phyloP scores from a whole-genome alignment of 2,888 invertebrate genomes.

The Cenopis cana region DNA sequence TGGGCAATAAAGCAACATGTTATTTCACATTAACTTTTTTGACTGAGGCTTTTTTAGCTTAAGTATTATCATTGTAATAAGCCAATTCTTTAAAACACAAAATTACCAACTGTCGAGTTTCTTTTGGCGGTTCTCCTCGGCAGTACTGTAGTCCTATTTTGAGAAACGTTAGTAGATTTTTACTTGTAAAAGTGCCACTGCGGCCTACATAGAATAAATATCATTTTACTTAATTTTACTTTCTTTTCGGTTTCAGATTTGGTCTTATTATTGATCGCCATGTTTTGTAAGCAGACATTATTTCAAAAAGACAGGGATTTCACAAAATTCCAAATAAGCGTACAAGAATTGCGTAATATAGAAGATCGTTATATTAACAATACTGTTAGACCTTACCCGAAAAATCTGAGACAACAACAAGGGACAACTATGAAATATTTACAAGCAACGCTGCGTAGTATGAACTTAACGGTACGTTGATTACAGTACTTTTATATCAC shows the following conservation, averaged over 20 bases:
- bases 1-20: no score
- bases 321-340: background rate
- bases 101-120: no score
- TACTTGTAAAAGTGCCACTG: no score
- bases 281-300: background rate
- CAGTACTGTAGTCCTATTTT: no score
- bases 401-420: background rate
- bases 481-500: background rate
- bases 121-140: no score
- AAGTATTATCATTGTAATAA: no score
- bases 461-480: slow-evolving; percentile 14
- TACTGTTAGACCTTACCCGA: background rate
- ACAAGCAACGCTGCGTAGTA: slow-evolving; percentile 13
- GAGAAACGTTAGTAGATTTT: no score
- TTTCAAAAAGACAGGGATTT: background rate
- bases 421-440: background rate
- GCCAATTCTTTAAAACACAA: no score
- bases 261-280: background rate
- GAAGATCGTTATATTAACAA: background rate
- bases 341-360: background rate
- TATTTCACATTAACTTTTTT: no score
- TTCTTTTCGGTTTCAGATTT: background rate
- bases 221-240: background rate
- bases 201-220: no score
- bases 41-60: no score